A percentile compares a stretch with the other conserved stretches of the same genome.
These are phyloP conservation scores for Petrolisthes cinctipes DNA, from an alignment of 2,888 invertebrate species.

Conservation along the genomic window DNA sequence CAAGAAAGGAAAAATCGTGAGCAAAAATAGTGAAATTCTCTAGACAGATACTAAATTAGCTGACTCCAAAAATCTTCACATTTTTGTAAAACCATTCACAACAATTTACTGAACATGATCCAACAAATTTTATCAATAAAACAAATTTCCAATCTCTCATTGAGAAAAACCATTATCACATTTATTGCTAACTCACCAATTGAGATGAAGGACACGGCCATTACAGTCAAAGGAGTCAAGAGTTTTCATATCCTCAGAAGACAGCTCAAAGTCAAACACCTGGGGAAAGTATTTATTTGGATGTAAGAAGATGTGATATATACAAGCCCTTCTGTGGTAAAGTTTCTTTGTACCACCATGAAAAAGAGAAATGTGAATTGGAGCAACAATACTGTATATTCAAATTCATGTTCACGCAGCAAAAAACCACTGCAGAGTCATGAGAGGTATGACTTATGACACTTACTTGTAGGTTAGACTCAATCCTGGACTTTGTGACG, in stretches of 20 bases:
- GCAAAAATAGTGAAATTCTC: neutral
- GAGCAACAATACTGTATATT: neutral
- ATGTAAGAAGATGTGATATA: neutral
- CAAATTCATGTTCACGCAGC: neutral
- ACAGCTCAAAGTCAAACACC: constrained; percentile 78
- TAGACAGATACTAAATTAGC: neutral
- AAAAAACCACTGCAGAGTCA: neutral
- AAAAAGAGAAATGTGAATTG: too few species aligned
- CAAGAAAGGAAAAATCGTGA: too few species aligned
- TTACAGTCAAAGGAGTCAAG: constrained; percentile 81
- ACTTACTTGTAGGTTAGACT: constrained; percentile 75
- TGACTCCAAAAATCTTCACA: neutral
- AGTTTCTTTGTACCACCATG: neutral
- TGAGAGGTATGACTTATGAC: neutral
- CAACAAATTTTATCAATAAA: neutral
- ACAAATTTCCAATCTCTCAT: neutral
- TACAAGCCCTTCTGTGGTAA: neutral
- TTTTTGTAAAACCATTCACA: neutral
- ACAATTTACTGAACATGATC: neutral
- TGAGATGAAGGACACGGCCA: constrained; percentile 70
- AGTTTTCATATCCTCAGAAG: constrained; percentile 77
- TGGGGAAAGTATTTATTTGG: constrained; percentile 68
- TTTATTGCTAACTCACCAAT: constrained; percentile 61
- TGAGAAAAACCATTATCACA: neutral
- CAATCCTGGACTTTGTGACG: constrained; percentile 79